Conservation (phyloP, 2,113 vertebrate species). For the Atractosteus spatula region DNA sequence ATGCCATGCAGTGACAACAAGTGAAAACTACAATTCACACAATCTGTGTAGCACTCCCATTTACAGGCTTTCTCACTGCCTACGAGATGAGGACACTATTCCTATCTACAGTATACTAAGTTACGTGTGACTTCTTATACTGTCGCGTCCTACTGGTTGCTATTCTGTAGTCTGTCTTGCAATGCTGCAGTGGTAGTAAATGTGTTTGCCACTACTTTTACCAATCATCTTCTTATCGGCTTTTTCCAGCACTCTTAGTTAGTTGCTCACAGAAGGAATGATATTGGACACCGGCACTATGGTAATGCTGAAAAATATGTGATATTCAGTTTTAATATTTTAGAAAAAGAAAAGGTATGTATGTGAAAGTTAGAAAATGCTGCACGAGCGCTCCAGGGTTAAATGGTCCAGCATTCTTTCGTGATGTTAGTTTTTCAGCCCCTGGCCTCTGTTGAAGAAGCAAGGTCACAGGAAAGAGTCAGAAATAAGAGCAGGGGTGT, state of each 20-base stretch:
- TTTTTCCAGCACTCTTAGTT: too few relatives aligned
- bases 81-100: background rate
- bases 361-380: too few relatives aligned
- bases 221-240: too few relatives aligned
- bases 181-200: constrained; percentile 19
- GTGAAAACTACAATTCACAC: constrained; percentile 41
- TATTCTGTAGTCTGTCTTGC: constrained; percentile 49
- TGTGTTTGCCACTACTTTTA: too few relatives aligned
- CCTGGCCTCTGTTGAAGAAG: background rate
- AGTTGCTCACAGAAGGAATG: too few relatives aligned
- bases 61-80: constrained; percentile 8
- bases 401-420: too few relatives aligned
- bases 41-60: constrained; percentile 31
- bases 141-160: constrained; percentile 42
- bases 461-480: background rate
- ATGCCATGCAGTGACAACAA: constrained; percentile 42
- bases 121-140: constrained; percentile 13
- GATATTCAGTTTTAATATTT: too few relatives aligned
- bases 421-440: background rate
- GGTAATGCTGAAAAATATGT: too few relatives aligned
- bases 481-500: background rate
- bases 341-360: too few relatives aligned
- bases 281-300: too few relatives aligned
- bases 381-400: too few relatives aligned
- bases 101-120: too few relatives aligned